These are phyloP conservation scores for Paedocypris micromegethes DNA, from an alignment of 2,797 vertebrate species.

Conservation along the genomic window DNA sequence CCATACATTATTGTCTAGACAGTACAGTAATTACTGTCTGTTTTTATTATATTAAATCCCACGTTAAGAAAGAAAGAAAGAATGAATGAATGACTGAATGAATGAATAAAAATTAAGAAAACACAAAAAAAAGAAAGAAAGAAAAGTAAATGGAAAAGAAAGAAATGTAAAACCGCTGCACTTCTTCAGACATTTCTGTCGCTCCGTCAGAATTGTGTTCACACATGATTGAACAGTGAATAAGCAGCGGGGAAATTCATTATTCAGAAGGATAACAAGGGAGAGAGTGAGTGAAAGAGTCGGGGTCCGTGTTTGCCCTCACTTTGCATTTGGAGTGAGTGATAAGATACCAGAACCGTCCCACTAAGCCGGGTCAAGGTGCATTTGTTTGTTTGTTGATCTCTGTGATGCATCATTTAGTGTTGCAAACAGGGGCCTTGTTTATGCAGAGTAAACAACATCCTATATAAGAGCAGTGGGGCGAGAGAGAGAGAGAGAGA, in stretches of 20 bases:
- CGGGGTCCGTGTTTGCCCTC: conserved; percentile 64
- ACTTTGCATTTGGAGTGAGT: conserved; percentile 28
- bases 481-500: conserved; percentile 6
- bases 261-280: conserved; percentile 67
- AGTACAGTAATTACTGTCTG: no score
- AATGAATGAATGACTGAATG: no score
- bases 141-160: no score
- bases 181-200: background rate
- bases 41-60: no score
- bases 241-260: conserved; percentile 66
- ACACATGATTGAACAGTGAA: conserved; percentile 56
- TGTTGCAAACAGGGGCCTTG: conserved; percentile 17
- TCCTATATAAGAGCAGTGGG: background rate
- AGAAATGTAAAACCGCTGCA: no score
- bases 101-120: no score
- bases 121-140: no score
- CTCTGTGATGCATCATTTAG: conserved; percentile 28
- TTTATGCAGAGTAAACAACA: conserved; percentile 35
- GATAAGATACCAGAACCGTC: conserved; percentile 21
- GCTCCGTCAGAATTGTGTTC: conserved; percentile 23
- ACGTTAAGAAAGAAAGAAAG: no score
- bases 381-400: conserved; percentile 38
- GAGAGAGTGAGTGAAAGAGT: conserved; percentile 63
- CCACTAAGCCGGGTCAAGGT: conserved; percentile 14
- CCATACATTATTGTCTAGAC: no score